A percentile compares a stretch with the other conserved stretches of the same genome.
phyloP scores from a whole-genome alignment of 2,113 vertebrate species.

The Dendrocopos noguchii region DNA sequence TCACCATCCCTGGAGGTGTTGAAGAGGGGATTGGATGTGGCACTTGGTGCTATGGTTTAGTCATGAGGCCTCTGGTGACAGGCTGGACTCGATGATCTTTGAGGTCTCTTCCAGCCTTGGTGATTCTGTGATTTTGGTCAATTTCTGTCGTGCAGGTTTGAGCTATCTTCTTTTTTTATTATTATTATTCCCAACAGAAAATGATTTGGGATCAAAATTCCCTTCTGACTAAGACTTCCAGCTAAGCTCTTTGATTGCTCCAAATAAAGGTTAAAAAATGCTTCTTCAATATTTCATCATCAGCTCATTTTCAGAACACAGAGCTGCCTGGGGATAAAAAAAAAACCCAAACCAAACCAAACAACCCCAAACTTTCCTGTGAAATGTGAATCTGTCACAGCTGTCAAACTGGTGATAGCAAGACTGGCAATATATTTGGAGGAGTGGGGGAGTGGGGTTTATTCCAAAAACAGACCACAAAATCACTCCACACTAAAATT shows the following conservation, averaged over 20 bases:
- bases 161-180: neutral
- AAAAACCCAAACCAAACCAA: neutral
- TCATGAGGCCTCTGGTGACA: no score
- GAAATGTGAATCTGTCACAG: neutral
- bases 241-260: neutral
- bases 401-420: neutral
- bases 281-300: constrained; percentile 13
- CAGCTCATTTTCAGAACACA: neutral
- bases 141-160: neutral
- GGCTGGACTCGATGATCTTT: no score
- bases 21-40: no score
- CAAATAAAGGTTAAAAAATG: neutral
- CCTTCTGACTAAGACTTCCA: neutral
- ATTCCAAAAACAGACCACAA: neutral
- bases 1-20: no score
- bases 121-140: no score
- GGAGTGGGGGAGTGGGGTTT: neutral
- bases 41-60: no score
- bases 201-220: neutral
- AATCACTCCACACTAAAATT: neutral
- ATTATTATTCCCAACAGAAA: neutral
- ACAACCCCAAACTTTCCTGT: neutral
- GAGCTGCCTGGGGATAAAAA: neutral
- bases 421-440: neutral
- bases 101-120: no score